Evolutionary conservation across 2,888 invertebrate genomes (phyloP).

Genomic region (Gymnosoma rotundatum): DNA sequence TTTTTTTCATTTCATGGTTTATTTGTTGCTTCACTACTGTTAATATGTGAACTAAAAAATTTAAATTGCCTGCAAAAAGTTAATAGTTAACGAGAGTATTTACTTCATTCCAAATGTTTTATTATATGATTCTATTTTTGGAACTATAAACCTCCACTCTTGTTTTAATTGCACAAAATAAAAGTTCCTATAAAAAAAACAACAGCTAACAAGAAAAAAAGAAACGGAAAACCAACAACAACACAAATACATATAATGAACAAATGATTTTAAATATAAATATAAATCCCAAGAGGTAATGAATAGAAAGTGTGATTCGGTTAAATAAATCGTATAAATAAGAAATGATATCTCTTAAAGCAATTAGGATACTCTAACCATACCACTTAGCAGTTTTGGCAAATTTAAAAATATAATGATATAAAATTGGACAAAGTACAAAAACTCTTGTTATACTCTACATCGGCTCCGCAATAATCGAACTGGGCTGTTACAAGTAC

Average conservation of each 20-base stretch:
- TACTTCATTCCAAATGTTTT: too few species aligned
- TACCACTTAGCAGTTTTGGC: neutral
- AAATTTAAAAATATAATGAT: neutral
- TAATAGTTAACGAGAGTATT: too few species aligned
- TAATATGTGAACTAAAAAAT: too few species aligned
- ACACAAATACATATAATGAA: constrained; percentile 31
- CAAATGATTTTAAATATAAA: constrained; percentile 58
- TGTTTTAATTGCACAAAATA: too few species aligned
- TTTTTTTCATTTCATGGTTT: too few species aligned
- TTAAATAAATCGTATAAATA: neutral
- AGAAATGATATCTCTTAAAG: neutral
- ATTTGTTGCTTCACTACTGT: too few species aligned
- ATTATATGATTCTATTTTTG: too few species aligned
- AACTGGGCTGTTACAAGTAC: constrained; percentile 1
- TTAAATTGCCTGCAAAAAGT: too few species aligned
- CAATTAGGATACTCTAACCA: neutral
- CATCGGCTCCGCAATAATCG: neutral
- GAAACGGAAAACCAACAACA: constrained; percentile 27
- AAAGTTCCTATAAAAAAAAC: constrained; percentile 28
- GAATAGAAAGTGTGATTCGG: constrained; percentile 12
- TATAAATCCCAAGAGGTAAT: constrained; percentile 65
- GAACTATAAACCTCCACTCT: too few species aligned
- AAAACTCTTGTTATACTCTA: neutral
- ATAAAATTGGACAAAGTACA: neutral
- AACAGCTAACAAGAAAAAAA: constrained; percentile 22